Conservation (phyloP, 2,888 invertebrate species). For the Athalia rosae region DNA sequence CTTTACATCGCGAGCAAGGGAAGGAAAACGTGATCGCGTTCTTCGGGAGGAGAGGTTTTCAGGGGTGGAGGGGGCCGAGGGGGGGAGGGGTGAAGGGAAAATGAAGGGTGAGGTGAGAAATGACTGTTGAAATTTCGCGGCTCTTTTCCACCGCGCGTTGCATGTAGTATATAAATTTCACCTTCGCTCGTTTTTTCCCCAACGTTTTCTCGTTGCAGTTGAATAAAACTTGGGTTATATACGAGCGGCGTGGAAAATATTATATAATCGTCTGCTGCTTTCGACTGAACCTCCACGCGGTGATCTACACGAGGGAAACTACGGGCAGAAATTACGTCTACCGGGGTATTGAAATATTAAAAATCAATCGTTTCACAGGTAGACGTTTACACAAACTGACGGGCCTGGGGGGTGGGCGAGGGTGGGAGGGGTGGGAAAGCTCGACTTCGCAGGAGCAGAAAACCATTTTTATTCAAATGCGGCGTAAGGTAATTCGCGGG, state of each 20-base stretch:
- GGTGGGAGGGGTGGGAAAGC: background rate
- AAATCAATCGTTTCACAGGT: conserved; percentile 11
- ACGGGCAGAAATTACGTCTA: background rate
- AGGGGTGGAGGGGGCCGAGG: too few species aligned
- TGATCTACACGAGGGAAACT: too few species aligned
- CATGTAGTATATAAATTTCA: background rate
- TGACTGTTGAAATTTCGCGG: conserved; percentile 39
- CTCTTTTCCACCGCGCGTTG: background rate
- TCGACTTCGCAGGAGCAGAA: background rate
- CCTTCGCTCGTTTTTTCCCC: background rate
- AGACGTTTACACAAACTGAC: background rate
- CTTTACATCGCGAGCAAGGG: background rate
- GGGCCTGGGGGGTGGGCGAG: background rate
- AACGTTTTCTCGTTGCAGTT: too few species aligned
- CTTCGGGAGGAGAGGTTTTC: background rate
- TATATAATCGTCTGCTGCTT: too few species aligned
- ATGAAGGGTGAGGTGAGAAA: background rate
- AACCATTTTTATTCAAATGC: conserved; percentile 15
- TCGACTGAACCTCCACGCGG: too few species aligned
- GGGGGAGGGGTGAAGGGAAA: too few species aligned
- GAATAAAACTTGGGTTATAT: too few species aligned
- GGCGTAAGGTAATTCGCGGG: conserved; percentile 24
- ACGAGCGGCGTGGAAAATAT: too few species aligned
- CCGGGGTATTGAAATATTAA: conserved; percentile 30
- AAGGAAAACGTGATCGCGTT: conserved; percentile 13